These are phyloP conservation scores for Synergus gifuensis DNA, from an alignment of 2,888 invertebrate genomes.

Conservation along the genomic window DNA sequence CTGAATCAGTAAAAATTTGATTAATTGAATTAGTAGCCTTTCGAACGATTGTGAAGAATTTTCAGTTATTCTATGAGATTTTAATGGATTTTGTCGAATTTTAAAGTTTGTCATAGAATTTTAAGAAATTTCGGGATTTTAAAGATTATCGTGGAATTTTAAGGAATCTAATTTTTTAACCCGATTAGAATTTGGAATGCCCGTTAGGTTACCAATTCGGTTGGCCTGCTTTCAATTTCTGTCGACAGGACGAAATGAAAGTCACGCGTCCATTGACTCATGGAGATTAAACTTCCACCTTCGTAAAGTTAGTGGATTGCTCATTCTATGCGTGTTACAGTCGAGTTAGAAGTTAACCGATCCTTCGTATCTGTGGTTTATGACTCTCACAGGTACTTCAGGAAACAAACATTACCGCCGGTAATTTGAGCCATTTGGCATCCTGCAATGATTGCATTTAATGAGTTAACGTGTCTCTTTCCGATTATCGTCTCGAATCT, in stretches of 20 bases:
- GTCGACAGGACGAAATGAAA: slow-evolving; percentile 26
- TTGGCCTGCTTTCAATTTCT: slow-evolving; percentile 23
- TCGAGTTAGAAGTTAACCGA: slow-evolving; percentile 23
- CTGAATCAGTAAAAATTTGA: too few relatives aligned
- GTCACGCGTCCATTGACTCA: slow-evolving; percentile 14
- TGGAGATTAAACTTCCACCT: slow-evolving; percentile 4
- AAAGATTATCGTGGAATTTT: too few relatives aligned
- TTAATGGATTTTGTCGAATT: too few relatives aligned
- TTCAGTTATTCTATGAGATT: too few relatives aligned
- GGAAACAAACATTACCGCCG: slow-evolving; percentile 27
- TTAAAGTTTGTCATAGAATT: too few relatives aligned
- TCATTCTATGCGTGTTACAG: slow-evolving; percentile 22
- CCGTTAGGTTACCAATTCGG: not conserved
- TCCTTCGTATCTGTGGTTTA: slow-evolving; percentile 16
- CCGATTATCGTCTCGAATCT: slow-evolving; percentile 1
- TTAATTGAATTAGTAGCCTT: too few relatives aligned
- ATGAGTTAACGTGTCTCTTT: not conserved
- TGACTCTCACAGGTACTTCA: slow-evolving; percentile 30
- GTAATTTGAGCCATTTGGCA: slow-evolving; percentile 17
- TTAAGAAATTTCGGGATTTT: too few relatives aligned
- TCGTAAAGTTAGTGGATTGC: not conserved
- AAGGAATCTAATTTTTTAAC: not conserved
- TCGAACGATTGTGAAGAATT: too few relatives aligned
- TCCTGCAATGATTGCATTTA: slow-evolving; percentile 5
- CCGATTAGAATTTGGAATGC: not conserved